These are phyloP conservation scores for Philereme transversata DNA, from an alignment of 2,888 invertebrate species.

Conservation along the genomic window DNA sequence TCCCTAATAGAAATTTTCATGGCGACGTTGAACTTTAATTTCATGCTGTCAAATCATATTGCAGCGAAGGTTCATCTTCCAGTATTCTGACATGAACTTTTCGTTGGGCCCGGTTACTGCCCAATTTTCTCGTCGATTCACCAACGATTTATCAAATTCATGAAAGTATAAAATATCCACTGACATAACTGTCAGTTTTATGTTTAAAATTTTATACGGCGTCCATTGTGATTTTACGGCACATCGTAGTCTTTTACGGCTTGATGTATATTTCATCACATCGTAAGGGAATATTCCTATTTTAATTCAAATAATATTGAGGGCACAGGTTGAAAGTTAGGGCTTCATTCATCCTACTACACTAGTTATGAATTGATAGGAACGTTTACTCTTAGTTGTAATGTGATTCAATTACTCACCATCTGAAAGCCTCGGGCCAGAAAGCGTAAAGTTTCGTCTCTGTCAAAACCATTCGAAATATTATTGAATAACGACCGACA, in stretches of 20 bases:
- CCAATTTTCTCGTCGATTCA: constrained; percentile 54
- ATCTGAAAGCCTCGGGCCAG: not conserved
- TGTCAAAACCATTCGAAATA: constrained; percentile 17
- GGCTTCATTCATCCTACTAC: not conserved
- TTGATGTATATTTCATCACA: constrained; percentile 23
- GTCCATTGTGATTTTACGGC: constrained; percentile 51
- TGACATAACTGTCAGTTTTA: constrained; percentile 49
- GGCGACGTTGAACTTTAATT: constrained; percentile 49
- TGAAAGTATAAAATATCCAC: constrained; percentile 40
- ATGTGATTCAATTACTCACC: not conserved
- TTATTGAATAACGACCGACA: constrained; percentile 40
- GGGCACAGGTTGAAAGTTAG: not conserved
- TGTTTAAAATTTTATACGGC: constrained; percentile 54
- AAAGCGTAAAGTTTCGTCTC: not conserved
- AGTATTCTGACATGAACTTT: constrained; percentile 50
- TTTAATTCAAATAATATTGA: not conserved
- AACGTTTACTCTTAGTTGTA: not conserved
- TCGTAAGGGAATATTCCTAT: not conserved
- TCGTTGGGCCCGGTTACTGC: constrained; percentile 46
- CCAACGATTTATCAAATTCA: constrained; percentile 52
- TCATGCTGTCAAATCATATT: constrained; percentile 60
- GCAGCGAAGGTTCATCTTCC: constrained; percentile 45
- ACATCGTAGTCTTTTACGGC: constrained; percentile 42
- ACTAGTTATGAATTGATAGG: not conserved
- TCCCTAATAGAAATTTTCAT: constrained; percentile 30